A percentile compares a stretch with the other conserved stretches of the same genome.
These are phyloP conservation scores for Sisor rabdophorus DNA, from an alignment of 2,113 vertebrate genomes.

Conservation along the genomic window DNA sequence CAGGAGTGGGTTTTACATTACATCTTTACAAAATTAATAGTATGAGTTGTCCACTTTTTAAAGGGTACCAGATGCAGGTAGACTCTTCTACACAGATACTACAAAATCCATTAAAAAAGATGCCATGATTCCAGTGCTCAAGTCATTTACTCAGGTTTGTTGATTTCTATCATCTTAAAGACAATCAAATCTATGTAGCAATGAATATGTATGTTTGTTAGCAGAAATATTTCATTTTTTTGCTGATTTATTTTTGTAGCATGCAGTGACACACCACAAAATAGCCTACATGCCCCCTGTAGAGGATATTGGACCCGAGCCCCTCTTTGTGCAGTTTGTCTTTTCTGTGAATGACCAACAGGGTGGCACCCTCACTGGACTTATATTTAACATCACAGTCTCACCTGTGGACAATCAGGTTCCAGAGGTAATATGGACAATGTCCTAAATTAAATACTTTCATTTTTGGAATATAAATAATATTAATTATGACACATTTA, in stretches of 20 bases:
- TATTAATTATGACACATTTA: background rate
- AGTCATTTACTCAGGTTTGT: conserved; percentile 76
- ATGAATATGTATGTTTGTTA: background rate
- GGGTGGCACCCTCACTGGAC: conserved; percentile 61
- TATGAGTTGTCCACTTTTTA: conserved; percentile 12
- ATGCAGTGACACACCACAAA: conserved; percentile 73
- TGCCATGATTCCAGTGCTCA: conserved; percentile 64
- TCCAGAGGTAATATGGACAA: conserved; percentile 59
- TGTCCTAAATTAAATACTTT: background rate
- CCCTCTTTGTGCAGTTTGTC: conserved; percentile 68
- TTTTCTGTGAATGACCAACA: conserved; percentile 76
- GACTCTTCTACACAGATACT: conserved; percentile 72
- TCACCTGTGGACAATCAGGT: conserved; percentile 70
- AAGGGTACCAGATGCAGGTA: conserved; percentile 70
- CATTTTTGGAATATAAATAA: background rate
- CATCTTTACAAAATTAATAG: background rate
- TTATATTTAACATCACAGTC: conserved; percentile 72
- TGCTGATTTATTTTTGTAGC: conserved; percentile 53
- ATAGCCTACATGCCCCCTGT: conserved; percentile 76
- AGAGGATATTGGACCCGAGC: conserved; percentile 69
- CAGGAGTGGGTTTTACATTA: too few relatives aligned
- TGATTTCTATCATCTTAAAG: background rate
- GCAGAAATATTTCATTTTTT: background rate
- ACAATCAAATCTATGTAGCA: background rate
- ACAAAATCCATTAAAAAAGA: conserved; percentile 64